A percentile compares a stretch with the other conserved stretches of the same genome.
Evolutionary conservation across 92 coral and sea anemone genomes (phyloP).

Genomic region (Zoanthus sansibaricus): DNA sequence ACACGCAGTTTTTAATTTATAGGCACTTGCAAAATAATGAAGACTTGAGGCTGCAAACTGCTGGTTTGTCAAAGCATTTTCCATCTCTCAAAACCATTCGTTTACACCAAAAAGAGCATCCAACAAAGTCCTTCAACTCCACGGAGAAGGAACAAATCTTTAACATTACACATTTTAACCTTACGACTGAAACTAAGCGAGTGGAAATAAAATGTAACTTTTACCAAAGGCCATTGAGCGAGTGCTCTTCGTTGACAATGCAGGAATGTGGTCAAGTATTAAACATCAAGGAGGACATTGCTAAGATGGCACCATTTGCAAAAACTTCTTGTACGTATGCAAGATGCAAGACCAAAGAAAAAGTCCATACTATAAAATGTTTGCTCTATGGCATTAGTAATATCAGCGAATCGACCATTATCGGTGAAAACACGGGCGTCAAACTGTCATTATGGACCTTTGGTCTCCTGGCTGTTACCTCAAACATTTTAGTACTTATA

Average conservation of each 20-base stretch:
- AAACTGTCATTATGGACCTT: slow-evolving; percentile 92
- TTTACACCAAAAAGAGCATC: slow-evolving; percentile 62
- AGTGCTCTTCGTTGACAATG: slow-evolving; percentile 59
- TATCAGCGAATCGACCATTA: slow-evolving; percentile 72
- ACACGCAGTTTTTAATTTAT: neutral
- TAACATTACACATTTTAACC: slow-evolving; percentile 21
- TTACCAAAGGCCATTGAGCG: slow-evolving; percentile 70
- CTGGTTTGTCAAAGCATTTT: slow-evolving; percentile 65
- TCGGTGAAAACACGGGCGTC: slow-evolving; percentile 86
- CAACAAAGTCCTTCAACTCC: slow-evolving; percentile 65
- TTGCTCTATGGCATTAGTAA: slow-evolving; percentile 55
- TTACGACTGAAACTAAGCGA: slow-evolving; percentile 53
- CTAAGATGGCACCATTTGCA: slow-evolving; percentile 63
- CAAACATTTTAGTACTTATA: slow-evolving; percentile 76
- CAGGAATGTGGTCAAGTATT: slow-evolving; percentile 70
- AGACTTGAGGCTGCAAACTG: slow-evolving; percentile 62
- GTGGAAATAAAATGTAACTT: slow-evolving; percentile 82
- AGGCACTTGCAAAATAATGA: slow-evolving; percentile 84
- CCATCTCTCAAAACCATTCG: slow-evolving; percentile 62
- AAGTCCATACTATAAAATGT: slow-evolving; percentile 53
- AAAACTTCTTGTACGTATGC: slow-evolving; percentile 77
- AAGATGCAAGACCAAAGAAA: slow-evolving; percentile 69
- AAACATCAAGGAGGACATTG: slow-evolving; percentile 67
- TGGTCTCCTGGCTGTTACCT: slow-evolving; percentile 84
- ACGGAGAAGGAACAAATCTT: slow-evolving; percentile 40